Percentiles rank a stretch among this genome's conserved stretches.
phyloP scores from a whole-genome alignment of 2,113 vertebrate species.

The Lagopus leucura region DNA sequence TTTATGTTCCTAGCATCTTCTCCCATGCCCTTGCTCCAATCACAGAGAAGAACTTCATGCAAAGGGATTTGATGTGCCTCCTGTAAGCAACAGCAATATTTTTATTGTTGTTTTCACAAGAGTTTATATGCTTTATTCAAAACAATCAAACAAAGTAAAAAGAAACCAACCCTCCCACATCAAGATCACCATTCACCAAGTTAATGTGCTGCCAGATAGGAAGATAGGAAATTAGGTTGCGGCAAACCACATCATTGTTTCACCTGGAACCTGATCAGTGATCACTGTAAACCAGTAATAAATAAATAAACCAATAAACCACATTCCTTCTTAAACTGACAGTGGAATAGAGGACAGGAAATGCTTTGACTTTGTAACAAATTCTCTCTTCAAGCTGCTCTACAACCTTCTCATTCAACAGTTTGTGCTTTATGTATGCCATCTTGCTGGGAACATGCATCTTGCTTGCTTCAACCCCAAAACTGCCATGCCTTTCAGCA shows the following conservation, averaged over 20 bases:
- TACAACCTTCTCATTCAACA: background rate
- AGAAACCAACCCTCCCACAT: background rate
- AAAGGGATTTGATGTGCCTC: background rate
- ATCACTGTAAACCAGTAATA: background rate
- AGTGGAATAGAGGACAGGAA: background rate
- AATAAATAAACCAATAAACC: background rate
- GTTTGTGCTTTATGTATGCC: background rate
- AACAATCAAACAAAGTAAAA: background rate
- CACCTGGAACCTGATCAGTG: background rate
- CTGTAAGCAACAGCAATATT: background rate
- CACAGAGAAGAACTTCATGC: background rate
- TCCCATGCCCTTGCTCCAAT: background rate
- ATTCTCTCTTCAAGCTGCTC: background rate
- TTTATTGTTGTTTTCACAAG: background rate
- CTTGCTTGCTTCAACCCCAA: background rate
- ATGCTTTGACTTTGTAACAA: background rate
- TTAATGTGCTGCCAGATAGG: too few relatives aligned
- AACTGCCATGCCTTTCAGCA: background rate
- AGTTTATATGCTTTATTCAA: background rate
- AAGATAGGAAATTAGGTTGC: background rate
- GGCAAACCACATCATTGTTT: background rate
- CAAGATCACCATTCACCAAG: background rate
- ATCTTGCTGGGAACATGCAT: background rate
- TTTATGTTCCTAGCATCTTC: background rate
- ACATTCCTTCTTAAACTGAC: fast-evolving